A percentile compares a stretch with the other conserved stretches of the same genome.
phyloP scores from a whole-genome alignment of 2,113 vertebrate species.

The Macquaria australasica region DNA sequence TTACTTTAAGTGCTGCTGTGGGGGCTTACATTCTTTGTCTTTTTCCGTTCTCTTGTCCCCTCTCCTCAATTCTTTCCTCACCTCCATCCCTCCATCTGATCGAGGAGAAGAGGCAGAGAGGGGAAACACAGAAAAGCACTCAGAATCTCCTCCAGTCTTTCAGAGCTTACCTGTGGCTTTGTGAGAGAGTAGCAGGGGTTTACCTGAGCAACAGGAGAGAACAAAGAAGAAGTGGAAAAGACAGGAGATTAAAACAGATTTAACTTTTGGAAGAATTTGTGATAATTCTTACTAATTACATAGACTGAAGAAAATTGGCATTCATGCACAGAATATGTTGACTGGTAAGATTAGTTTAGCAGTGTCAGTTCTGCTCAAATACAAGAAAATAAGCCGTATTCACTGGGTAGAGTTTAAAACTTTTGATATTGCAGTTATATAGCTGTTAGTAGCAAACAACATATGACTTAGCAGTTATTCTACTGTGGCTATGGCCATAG shows the following conservation, averaged over 20 bases:
- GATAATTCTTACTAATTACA: background rate
- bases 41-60: slow-evolving; percentile 52
- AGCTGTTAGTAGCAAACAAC: background rate
- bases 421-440: background rate
- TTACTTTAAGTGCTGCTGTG: slow-evolving; percentile 90
- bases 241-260: background rate
- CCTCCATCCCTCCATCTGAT: slow-evolving; percentile 55
- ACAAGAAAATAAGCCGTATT: background rate
- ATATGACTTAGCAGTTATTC: too few relatives aligned
- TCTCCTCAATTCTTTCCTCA: slow-evolving; percentile 40
- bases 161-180: slow-evolving; percentile 68
- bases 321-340: background rate
- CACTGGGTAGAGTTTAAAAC: background rate
- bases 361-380: background rate
- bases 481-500: background rate
- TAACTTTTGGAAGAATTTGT: background rate
- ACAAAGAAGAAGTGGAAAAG: background rate
- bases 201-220: slow-evolving; percentile 65
- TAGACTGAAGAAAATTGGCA: background rate
- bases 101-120: slow-evolving; percentile 41
- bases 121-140: slow-evolving; percentile 75
- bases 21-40: slow-evolving; percentile 84
- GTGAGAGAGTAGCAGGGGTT: slow-evolving; percentile 43
- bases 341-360: background rate
- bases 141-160: slow-evolving; percentile 52